Evolutionary conservation across 1,140 invertebrate species (phyloP), one percentile per base, ranked within the genome.

Genomic region (Heliconius congener): DNA sequence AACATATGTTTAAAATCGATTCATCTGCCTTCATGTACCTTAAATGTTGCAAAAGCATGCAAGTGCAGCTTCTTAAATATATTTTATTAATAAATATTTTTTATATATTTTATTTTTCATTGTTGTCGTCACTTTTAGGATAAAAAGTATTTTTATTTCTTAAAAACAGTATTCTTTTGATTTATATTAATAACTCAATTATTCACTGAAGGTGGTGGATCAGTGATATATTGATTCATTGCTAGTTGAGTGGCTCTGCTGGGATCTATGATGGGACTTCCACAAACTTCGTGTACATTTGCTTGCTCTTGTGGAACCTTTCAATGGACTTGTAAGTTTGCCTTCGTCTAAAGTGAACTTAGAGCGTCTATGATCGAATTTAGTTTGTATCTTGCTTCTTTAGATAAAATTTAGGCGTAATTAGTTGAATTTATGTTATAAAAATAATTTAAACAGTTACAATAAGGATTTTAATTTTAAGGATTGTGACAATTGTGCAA

Each of bases 261-360:
- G 9, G 57, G 57, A 60, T 57, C 57, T 60, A n/a, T 60, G 27
- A 13, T 30, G 60, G 9, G 60, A 30, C 60, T 66, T 66, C 27
- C 23, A 66, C 60, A 66, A 66, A 66, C 60, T 66, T 66, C 60
- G 27, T 66, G 23, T 66, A 66, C 13, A 66, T 66, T 66, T 30
- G n/a, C 60, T 66, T 66, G 60, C 27, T 66, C 23, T 66, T 66
- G 60, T 27, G 60, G 60, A 66, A 30, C 60, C 11, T 66, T 66
- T 66, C 23, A 16, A 66, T 66, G n/a, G 23, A 66, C 8, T 30
- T 66, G 27, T 16, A 30, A 66, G 60, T 66, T 66, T 27, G 23
- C 60, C 30, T 30, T 30, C 27, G 23, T 27, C 23, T 66, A 66
- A 66, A 66, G 60, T 66, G 30, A 66, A 30, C 23, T 11, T 60